These are phyloP conservation scores for Formicarius rufipectus DNA, from an alignment of 2,113 vertebrate species.

Conservation along the genomic window DNA sequence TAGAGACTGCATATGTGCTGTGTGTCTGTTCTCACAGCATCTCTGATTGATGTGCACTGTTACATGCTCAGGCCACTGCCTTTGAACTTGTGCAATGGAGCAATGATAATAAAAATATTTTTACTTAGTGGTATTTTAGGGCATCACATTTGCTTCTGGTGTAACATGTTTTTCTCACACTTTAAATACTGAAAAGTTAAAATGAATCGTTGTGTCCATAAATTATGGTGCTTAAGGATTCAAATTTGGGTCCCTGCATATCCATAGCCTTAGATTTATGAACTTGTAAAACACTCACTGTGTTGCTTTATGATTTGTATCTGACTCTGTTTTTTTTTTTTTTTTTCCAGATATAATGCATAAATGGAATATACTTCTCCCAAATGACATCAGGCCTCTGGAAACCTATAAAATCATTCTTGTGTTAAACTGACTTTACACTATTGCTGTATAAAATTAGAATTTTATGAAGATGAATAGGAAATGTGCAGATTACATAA, in stretches of 20 bases:
- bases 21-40: background rate
- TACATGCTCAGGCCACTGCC: background rate
- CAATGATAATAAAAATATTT: background rate
- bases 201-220: slow-evolving; percentile 34
- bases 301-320: slow-evolving; percentile 67
- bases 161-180: slow-evolving; percentile 5
- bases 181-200: slow-evolving; percentile 42
- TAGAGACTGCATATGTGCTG: background rate
- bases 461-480: slow-evolving; percentile 49
- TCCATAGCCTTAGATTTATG: slow-evolving; percentile 58
- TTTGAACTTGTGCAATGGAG: background rate
- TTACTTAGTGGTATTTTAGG: background rate
- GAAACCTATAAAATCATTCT: slow-evolving; percentile 57
- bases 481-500: background rate
- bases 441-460: slow-evolving; percentile 28
- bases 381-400: slow-evolving; percentile 48
- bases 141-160: background rate
- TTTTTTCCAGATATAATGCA: slow-evolving; percentile 38
- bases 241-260: slow-evolving; percentile 13
- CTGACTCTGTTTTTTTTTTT: too few relatives aligned
- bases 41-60: background rate
- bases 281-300: slow-evolving; percentile 50
- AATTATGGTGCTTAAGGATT: slow-evolving; percentile 45
- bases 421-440: slow-evolving; percentile 56
- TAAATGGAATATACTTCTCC: slow-evolving; percentile 43